These are phyloP conservation scores for Antennarius striatus DNA, from an alignment of 2,113 vertebrate species.

Conservation along the genomic window DNA sequence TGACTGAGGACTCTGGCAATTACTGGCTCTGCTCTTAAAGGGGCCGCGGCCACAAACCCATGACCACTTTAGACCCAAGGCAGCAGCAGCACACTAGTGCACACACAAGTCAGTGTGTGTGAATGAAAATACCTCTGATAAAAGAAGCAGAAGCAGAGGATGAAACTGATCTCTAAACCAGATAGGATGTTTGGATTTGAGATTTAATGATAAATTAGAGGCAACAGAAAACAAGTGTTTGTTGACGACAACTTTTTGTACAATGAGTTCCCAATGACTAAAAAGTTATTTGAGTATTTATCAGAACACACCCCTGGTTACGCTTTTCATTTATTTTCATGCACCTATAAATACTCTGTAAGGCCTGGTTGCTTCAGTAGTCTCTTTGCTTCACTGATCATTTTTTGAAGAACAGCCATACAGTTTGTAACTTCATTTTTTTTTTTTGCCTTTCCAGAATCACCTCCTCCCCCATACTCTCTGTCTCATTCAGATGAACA, in stretches of 20 bases:
- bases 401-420: not conserved
- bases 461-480: conserved; percentile 95
- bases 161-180: not conserved
- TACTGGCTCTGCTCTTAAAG: conserved; percentile 87
- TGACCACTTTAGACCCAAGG: conserved; percentile 45
- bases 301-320: no score
- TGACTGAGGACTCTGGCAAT: conserved; percentile 81
- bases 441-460: conserved; percentile 81
- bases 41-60: conserved; percentile 70
- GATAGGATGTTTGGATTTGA: no score
- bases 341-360: no score
- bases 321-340: no score
- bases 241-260: no score
- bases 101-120: not conserved
- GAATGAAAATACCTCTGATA: not conserved
- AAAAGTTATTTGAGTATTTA: no score
- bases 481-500: conserved; percentile 88
- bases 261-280: no score
- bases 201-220: no score
- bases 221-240: no score
- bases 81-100: not conserved
- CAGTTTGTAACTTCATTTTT: conserved; percentile 20
- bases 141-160: not conserved
- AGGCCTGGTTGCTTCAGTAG: no score
- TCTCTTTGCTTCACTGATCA: no score